Evolutionary conservation across 2,888 invertebrate species (phyloP), one percentile per base, ranked within the genome.

Genomic region (Yponomeuta sedellus): DNA sequence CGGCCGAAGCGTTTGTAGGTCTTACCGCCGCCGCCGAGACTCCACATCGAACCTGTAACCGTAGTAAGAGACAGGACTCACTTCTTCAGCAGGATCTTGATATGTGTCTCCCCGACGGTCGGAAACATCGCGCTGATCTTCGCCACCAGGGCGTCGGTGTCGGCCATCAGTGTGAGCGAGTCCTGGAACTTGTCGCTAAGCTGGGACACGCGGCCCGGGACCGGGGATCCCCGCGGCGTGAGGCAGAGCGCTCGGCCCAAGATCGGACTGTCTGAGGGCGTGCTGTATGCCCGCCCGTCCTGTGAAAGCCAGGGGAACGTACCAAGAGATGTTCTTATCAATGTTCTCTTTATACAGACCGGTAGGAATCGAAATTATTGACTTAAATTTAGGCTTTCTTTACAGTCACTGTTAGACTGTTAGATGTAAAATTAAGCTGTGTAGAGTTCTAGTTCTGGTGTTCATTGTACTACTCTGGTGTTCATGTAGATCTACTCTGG

Each of bases 71-170:
- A 59, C 20, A 6, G 4, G 16, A 92, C 95, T 95, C 93, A 97
- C 97, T 97, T 97, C 85, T 97, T 97, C 66, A 97, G 85, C 71
- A 97, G 91, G 72, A 97, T 92, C 75, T 96, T 94, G 78, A 97
- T 97, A 79, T 97, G 97, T 34, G 95, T 95, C 77, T 97, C 97
- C 68, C 95, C 94, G 66, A 97, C 97, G 10, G 97, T 97, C 2
- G 97, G 97, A 81, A 98, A 97, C 94, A 97, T 95, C 62, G 96
- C 94, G 75, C 95, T 94, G 73, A 97, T 96, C 85, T 96, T 97
- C 58, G 94, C 92, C 16, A 96, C 96, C 67, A 95, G 92, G 10
- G 94, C 93, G 73, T 96, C 96, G 0, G 94, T 93, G 70, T 96
- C 95, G 10, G 92, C 89, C 65, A 92, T 92, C 68, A 93, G 92